Percentiles rank a stretch among this genome's conserved stretches.
Evolutionary conservation across 2,113 vertebrate species (phyloP).

Genomic region (Sinosuthora webbiana): DNA sequence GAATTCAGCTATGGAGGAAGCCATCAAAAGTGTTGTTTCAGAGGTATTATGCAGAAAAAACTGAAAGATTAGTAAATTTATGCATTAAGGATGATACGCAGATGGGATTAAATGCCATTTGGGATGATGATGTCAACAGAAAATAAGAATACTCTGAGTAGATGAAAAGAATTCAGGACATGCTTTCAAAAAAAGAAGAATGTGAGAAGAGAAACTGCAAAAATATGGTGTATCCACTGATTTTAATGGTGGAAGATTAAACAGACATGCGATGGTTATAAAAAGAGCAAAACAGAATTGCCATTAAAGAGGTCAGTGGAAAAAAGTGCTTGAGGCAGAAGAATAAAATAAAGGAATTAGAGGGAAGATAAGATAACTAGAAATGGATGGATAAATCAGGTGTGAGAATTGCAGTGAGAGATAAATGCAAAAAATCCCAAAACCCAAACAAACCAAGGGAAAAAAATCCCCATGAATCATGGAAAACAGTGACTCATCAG

Average conservation of each 20-base stretch:
- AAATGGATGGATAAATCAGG: background rate
- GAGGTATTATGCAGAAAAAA: background rate
- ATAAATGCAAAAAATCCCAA: background rate
- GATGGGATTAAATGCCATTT: background rate
- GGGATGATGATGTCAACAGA: background rate
- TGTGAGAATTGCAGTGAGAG: background rate
- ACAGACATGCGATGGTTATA: background rate
- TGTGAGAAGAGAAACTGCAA: background rate
- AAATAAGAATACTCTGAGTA: background rate
- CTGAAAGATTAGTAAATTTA: background rate
- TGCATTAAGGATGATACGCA: background rate
- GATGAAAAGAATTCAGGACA: background rate
- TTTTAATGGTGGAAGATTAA: background rate
- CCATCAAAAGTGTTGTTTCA: background rate
- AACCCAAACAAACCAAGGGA: fast-evolving
- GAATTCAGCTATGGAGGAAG: background rate
- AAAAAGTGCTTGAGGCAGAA: background rate
- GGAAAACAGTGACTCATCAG: background rate
- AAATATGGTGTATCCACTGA: background rate
- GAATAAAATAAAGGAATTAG: background rate
- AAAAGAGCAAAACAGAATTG: background rate
- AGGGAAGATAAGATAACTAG: background rate
- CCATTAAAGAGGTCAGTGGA: background rate
- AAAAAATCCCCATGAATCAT: fast-evolving
- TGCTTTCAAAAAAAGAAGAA: background rate